A percentile compares a stretch with the other conserved stretches of the same genome.
Conservation (phyloP, 2,797 vertebrate species). For the Sylvia borin region DNA sequence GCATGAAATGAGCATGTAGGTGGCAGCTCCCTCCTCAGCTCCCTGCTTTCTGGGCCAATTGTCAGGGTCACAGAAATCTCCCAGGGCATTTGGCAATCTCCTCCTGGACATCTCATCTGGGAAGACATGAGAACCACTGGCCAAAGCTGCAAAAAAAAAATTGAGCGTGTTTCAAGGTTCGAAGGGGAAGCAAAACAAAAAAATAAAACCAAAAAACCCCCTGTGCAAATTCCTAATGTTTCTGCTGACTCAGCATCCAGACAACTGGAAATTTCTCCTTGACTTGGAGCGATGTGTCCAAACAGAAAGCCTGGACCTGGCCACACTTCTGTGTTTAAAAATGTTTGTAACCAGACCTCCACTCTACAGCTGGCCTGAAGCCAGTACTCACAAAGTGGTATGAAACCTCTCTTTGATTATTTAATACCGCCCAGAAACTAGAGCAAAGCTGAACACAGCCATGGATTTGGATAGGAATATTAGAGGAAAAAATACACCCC, state of each 20-base stretch:
- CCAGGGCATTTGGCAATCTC: not conserved
- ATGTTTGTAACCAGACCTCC: conserved; percentile 20
- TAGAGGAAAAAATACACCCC: not conserved
- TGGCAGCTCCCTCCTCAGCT: not conserved
- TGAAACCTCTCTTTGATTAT: conserved; percentile 26
- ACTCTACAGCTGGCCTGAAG: not conserved
- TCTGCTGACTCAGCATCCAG: conserved; percentile 48
- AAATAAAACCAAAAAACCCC: not conserved
- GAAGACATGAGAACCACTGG: not conserved
- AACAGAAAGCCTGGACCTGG: conserved; percentile 19
- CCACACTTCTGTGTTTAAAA: not conserved
- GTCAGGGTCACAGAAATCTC: conserved; percentile 23
- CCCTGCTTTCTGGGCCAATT: conserved; percentile 13
- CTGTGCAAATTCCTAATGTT: not conserved
- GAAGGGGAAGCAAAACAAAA: not conserved
- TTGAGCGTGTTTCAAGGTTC: not conserved
- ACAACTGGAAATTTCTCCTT: conserved; percentile 45
- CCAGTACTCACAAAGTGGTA: conserved; percentile 22
- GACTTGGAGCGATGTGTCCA: not conserved
- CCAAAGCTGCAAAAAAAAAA: not conserved
- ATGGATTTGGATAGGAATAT: not conserved
- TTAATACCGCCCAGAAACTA: conserved; percentile 1
- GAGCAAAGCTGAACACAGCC: not conserved
- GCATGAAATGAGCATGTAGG: not conserved
- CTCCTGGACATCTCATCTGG: not conserved